phyloP scores from a whole-genome alignment of 1,140 invertebrate genomes.

The Ruditapes philippinarum region DNA sequence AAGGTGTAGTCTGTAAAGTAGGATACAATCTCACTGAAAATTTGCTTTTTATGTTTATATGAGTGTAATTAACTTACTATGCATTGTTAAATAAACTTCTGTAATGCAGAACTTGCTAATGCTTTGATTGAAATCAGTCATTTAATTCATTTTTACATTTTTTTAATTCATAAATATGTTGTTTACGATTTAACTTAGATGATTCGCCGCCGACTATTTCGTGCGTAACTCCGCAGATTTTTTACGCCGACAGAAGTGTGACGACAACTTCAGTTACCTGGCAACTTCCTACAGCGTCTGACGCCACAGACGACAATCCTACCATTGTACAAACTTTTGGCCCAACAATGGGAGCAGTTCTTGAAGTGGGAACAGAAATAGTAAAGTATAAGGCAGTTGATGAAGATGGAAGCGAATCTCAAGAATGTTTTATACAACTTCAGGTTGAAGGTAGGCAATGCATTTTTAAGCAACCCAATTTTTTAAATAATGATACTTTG shows the following conservation, averaged over 20 bases:
- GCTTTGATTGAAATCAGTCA: too few species aligned
- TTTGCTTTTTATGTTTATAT: too few species aligned
- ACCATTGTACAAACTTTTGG: neutral
- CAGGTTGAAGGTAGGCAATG: neutral
- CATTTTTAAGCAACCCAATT: neutral
- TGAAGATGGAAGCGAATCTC: conserved; percentile 3
- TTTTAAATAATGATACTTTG: too few species aligned
- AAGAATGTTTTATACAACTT: conserved; percentile 2
- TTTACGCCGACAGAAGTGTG: conserved; percentile 29
- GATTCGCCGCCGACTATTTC: neutral
- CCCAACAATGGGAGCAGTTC: neutral
- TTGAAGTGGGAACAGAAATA: neutral
- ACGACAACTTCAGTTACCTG: conserved; percentile 29
- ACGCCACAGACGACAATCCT: conserved; percentile 2
- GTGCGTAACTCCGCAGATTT: neutral
- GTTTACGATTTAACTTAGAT: too few species aligned
- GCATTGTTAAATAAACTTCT: too few species aligned
- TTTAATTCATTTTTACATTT: too few species aligned
- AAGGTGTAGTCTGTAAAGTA: too few species aligned
- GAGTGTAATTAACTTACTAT: too few species aligned
- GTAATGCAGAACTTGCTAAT: too few species aligned
- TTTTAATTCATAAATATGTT: too few species aligned
- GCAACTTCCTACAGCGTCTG: neutral
- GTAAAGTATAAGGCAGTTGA: conserved; percentile 26
- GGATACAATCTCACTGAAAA: too few species aligned